These are phyloP conservation scores for Drosophila bunnanda DNA, from an alignment of 2,888 invertebrate genomes.

Conservation along the genomic window DNA sequence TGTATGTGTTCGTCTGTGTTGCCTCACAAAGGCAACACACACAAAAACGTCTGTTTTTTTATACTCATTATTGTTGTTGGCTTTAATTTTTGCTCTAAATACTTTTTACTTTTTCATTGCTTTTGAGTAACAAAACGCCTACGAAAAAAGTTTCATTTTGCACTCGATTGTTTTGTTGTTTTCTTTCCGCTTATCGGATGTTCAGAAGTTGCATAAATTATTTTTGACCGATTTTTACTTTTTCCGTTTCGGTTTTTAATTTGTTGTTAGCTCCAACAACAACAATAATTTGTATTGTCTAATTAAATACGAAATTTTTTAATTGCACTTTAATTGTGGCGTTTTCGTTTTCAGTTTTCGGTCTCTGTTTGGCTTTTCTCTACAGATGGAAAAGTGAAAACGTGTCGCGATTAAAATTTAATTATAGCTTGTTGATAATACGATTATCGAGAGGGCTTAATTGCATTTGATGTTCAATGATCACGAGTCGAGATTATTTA, in stretches of 20 bases:
- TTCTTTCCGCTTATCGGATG: slow-evolving; percentile 47
- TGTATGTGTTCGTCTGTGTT: slow-evolving; percentile 36
- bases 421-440: slow-evolving; percentile 63
- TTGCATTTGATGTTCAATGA: slow-evolving; percentile 21
- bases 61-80: slow-evolving; percentile 46
- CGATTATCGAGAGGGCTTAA: slow-evolving; percentile 53
- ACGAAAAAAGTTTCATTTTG: slow-evolving; percentile 64
- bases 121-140: slow-evolving; percentile 57
- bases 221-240: slow-evolving; percentile 37
- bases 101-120: slow-evolving; percentile 52
- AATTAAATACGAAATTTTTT: slow-evolving; percentile 58
- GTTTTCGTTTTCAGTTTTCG: slow-evolving; percentile 51
- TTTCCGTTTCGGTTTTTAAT: slow-evolving; percentile 47
- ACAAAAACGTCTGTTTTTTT: slow-evolving; percentile 16
- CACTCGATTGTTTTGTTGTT: slow-evolving; percentile 28
- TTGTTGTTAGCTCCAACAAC: slow-evolving; percentile 32
- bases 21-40: slow-evolving; percentile 55
- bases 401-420: slow-evolving; percentile 57
- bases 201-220: slow-evolving; percentile 73
- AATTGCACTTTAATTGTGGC: slow-evolving; percentile 70
- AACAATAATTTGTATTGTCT: slow-evolving; percentile 20
- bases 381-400: slow-evolving; percentile 67
- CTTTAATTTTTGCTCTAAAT: slow-evolving; percentile 73
- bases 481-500: slow-evolving; percentile 6
- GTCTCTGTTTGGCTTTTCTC: slow-evolving; percentile 34